Conservation (phyloP, 2,113 vertebrate genomes). For the Capreolus pygargus region DNA sequence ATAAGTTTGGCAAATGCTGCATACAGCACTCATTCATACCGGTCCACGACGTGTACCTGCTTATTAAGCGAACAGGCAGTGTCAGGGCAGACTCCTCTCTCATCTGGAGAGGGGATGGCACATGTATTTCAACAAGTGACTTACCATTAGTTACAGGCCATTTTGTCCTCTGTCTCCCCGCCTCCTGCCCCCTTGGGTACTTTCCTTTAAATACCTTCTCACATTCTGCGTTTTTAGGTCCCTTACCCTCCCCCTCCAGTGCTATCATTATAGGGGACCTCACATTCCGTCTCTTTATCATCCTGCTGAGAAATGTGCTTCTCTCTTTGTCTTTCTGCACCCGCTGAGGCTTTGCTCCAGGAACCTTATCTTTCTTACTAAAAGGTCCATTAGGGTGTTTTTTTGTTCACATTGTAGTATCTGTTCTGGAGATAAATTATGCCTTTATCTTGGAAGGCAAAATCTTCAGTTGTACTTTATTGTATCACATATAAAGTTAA, state of each 20-base stretch:
- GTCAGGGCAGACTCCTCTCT: not conserved
- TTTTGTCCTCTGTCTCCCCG: not conserved
- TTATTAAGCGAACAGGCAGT: not conserved
- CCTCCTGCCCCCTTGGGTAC: not conserved
- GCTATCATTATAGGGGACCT: not conserved
- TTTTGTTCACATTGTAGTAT: not conserved
- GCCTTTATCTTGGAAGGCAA: not conserved
- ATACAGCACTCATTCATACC: rapidly evolving
- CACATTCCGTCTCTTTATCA: not conserved
- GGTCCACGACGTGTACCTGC: not conserved
- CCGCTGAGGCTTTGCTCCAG: not conserved
- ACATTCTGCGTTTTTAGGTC: not conserved
- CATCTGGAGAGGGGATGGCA: not conserved
- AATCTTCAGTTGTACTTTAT: not conserved
- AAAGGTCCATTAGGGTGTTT: not conserved
- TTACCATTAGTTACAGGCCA: not conserved
- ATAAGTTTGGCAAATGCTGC: not conserved
- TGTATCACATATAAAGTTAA: not conserved
- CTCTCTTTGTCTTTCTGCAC: not conserved
- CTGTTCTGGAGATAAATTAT: not conserved
- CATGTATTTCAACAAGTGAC: not conserved
- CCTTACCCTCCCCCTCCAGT: not conserved
- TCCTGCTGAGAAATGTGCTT: not conserved
- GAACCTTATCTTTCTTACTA: not conserved
- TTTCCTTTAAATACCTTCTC: not conserved